These are phyloP conservation scores for Pemphredon lugubris DNA, from an alignment of 2,888 invertebrate species.

Conservation along the genomic window DNA sequence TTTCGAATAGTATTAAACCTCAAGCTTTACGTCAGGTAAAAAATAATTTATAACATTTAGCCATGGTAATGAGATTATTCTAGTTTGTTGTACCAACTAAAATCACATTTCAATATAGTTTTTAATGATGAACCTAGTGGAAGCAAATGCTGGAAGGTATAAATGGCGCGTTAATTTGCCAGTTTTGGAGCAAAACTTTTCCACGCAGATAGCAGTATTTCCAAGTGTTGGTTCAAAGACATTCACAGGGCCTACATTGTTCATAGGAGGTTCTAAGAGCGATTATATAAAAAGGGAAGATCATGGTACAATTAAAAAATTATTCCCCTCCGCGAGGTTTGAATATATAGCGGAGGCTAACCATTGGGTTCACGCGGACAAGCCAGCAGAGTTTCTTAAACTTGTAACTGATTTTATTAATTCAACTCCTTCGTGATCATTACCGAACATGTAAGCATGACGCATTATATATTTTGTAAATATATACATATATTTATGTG, in stretches of 20 bases:
- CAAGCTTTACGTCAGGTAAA: constrained; percentile 83
- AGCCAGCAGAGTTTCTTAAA: constrained; percentile 90
- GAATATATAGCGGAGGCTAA: constrained; percentile 90
- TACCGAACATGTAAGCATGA: constrained; percentile 30
- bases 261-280: constrained; percentile 92
- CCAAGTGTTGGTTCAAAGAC: constrained; percentile 81
- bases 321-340: constrained; percentile 89
- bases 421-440: constrained; percentile 27
- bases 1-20: constrained; percentile 84
- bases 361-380: constrained; percentile 97
- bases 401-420: constrained; percentile 85
- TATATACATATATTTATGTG: constrained; percentile 63
- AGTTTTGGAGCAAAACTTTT: constrained; percentile 86
- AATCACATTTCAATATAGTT: constrained; percentile 83
- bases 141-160: constrained; percentile 84
- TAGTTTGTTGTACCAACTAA: not conserved
- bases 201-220: constrained; percentile 85
- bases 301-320: constrained; percentile 84
- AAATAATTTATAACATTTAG: not conserved
- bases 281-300: constrained; percentile 87
- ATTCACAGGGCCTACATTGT: constrained; percentile 88
- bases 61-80: not conserved
- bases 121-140: constrained; percentile 92
- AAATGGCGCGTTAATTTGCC: constrained; percentile 92
- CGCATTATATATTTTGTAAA: constrained; percentile 52